Evolutionary conservation across 2,888 invertebrate species (phyloP).

Genomic region (Atherix ibis): DNA sequence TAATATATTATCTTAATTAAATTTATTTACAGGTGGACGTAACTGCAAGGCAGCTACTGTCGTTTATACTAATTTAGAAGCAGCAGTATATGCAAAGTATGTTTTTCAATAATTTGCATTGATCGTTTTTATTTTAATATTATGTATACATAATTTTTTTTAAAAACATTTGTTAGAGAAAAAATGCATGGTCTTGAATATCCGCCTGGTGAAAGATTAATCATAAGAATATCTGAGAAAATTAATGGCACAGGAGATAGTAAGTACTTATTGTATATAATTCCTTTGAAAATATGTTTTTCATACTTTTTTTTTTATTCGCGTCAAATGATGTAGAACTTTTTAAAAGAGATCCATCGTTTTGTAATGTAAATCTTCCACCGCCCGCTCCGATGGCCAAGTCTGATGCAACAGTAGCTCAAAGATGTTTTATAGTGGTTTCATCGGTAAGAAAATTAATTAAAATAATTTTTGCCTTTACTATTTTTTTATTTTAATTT

Average conservation of each 20-base stretch:
- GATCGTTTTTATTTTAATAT: background rate
- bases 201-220: constrained; percentile 69
- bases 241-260: no score
- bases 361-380: constrained; percentile 55
- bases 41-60: constrained; percentile 41
- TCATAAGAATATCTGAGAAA: constrained; percentile 33
- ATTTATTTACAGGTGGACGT: constrained; percentile 22
- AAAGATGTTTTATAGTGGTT: constrained; percentile 47
- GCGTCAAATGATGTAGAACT: no score
- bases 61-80: constrained; percentile 52
- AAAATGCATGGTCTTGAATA: constrained; percentile 86
- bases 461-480: constrained; percentile 3
- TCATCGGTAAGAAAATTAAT: constrained; percentile 23
- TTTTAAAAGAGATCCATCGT: no score
- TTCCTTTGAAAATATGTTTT: no score
- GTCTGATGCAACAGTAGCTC: constrained; percentile 48
- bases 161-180: constrained; percentile 38
- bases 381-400: constrained; percentile 44
- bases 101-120: constrained; percentile 4
- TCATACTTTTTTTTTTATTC: no score
- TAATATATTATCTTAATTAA: constrained; percentile 1
- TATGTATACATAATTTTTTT: no score
- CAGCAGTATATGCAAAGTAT: constrained; percentile 41
- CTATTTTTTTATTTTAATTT: constrained; percentile 35
- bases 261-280: no score